Base-by-base conservation (phyloP, 2,113 vertebrate genomes). In the Oenanthe melanoleuca region DNA sequence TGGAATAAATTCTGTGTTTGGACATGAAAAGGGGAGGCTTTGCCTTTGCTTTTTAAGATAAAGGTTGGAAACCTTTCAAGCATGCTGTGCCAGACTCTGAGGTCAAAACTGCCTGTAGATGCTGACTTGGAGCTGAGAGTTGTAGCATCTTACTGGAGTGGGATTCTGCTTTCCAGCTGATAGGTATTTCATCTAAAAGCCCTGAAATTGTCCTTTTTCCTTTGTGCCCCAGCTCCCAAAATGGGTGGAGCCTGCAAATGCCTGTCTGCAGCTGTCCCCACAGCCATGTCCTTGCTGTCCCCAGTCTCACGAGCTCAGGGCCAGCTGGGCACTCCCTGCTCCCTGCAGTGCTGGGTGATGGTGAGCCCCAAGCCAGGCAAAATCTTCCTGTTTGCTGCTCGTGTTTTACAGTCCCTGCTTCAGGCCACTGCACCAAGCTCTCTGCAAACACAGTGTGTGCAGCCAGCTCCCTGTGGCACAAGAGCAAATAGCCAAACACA, bases 281-380 rank as follows among this genome's bases (percentile, higher is more conserved):
- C 19, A 25, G 57, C 15, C 1, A 1, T 2, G 23, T n/a, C 42
- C 55, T 40, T 66, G 0, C 24, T 40, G 52, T 25, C 60, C 37
- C 31, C 49, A 29, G 13, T 26, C 63, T 56, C 8, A 2, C 0
- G 1, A 42, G 45, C 71, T 70, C 3, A 5, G 57, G 59, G 49
- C 33, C 69, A 25, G 38, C 0, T 26, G 55, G n/a, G 18, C 42
- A 23, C 60, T 21, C 20, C 29, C 59, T 3, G 8, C 7, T 23
- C 22, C 28, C 40, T 3, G 8, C 7, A 2, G 45, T 24, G 78
- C 49, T 20, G 66, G n/a, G 25, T 52, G 53, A 56, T 4, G 49
- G 42, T 0, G 1, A 59, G 38, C 0, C 0, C 23, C 0, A 1
- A 89, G 84, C 50, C 24, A 69, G 72, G n/a, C 1, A 10, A 64